phyloP scores from a whole-genome alignment of 1,140 invertebrate genomes.

The Drosophila equinoxialis region DNA sequence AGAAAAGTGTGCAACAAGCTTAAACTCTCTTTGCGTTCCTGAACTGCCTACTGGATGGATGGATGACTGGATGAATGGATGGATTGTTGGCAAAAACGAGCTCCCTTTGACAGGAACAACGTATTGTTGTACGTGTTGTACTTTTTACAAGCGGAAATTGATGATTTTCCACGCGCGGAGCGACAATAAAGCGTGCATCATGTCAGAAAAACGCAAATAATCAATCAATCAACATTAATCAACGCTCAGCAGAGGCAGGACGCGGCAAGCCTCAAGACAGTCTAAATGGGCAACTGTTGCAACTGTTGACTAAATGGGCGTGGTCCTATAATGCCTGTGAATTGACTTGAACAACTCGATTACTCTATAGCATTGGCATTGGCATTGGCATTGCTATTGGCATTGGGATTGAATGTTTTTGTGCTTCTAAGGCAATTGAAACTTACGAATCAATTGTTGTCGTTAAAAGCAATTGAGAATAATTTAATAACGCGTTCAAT shows the following conservation, averaged over 20 bases:
- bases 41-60: conserved; percentile 29
- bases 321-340: not conserved
- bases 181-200: conserved; percentile 78
- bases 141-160: conserved; percentile 80
- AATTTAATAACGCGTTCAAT: not conserved
- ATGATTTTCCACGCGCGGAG: conserved; percentile 73
- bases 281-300: conserved; percentile 50
- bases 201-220: conserved; percentile 81
- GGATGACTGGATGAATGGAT: conserved; percentile 17
- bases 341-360: conserved; percentile 59
- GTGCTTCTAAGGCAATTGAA: not conserved
- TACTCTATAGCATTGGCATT: conserved; percentile 4
- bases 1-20: conserved; percentile 37
- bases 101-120: conserved; percentile 47
- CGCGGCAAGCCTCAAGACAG: conserved; percentile 19
- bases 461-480: not conserved
- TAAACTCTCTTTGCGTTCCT: conserved; percentile 1
- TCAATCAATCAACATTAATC: conserved; percentile 82
- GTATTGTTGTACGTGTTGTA: conserved; percentile 66
- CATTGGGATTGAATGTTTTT: conserved; percentile 3
- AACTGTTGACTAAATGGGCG: conserved; percentile 28
- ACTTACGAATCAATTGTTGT: not conserved
- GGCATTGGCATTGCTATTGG: not conserved
- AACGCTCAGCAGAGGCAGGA: conserved; percentile 42
- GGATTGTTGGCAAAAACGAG: conserved; percentile 41